phyloP scores from a whole-genome alignment of 2,797 vertebrate species.

The Gastrophryne carolinensis region DNA sequence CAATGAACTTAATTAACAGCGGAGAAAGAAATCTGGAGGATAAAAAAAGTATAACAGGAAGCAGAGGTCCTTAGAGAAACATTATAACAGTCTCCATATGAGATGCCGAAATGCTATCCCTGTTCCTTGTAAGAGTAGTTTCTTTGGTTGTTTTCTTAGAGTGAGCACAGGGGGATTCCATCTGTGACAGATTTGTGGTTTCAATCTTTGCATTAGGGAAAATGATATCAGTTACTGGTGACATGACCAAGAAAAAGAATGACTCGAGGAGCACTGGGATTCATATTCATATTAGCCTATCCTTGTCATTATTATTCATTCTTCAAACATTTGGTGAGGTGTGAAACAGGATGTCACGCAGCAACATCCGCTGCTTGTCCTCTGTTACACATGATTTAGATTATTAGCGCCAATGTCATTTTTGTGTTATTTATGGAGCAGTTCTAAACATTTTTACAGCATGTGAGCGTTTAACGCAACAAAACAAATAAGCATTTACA shows the following conservation, averaged over 20 bases:
- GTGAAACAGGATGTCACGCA: background rate
- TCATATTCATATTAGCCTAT: background rate
- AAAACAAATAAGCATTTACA: too few species aligned
- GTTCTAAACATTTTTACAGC: too few species aligned
- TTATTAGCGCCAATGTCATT: too few species aligned
- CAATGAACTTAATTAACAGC: slow-evolving; percentile 39
- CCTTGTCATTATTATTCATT: background rate
- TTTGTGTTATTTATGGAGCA: too few species aligned
- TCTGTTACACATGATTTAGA: too few species aligned
- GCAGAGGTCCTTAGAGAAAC: slow-evolving; percentile 35
- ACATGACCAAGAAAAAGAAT: background rate
- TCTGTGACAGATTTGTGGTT: slow-evolving; percentile 44
- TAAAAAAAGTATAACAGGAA: slow-evolving; percentile 43
- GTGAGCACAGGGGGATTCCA: slow-evolving; percentile 5
- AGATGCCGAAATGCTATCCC: slow-evolving; percentile 24
- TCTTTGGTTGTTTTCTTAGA: slow-evolving; percentile 37
- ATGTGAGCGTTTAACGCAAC: too few species aligned
- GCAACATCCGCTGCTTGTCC: background rate
- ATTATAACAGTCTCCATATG: slow-evolving; percentile 48
- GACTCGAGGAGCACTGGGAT: background rate
- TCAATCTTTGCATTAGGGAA: slow-evolving; percentile 35
- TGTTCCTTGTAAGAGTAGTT: slow-evolving; percentile 1
- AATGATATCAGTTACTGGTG: slow-evolving; percentile 17
- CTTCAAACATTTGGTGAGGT: background rate
- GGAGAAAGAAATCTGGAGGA: slow-evolving; percentile 17